phyloP scores from a whole-genome alignment of 1,140 invertebrate genomes.

The Drosophila aff. region DNA sequence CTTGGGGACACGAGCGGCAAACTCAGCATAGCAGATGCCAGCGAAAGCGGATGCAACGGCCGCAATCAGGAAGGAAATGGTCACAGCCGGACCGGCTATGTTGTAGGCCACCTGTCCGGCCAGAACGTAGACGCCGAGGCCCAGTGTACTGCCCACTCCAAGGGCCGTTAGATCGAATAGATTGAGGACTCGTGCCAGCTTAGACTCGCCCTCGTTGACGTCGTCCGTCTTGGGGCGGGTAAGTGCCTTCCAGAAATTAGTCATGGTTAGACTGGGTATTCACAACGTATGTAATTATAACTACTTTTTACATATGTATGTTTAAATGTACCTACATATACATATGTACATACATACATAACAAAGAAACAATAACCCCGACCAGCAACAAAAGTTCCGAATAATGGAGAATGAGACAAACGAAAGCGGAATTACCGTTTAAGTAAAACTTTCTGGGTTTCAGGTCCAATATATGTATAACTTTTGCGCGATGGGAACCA shows the following conservation, averaged over 20 bases:
- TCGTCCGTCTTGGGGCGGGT: constrained; percentile 86
- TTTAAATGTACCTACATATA: too few species aligned
- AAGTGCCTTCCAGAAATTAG: constrained; percentile 85
- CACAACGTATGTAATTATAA: constrained; percentile 47
- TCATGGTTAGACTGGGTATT: constrained; percentile 35
- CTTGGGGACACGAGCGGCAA: constrained; percentile 93
- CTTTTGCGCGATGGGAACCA: background rate
- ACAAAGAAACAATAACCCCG: constrained; percentile 10
- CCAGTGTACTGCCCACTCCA: constrained; percentile 95
- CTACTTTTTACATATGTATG: background rate
- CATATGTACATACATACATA: background rate
- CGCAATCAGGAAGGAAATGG: constrained; percentile 94
- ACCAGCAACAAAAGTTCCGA: constrained; percentile 7
- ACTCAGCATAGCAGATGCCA: constrained; percentile 95
- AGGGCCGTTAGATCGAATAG: constrained; percentile 92
- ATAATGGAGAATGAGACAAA: background rate
- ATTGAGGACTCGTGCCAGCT: constrained; percentile 91
- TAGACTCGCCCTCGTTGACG: constrained; percentile 86
- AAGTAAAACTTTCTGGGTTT: constrained; percentile 22
- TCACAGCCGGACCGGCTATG: constrained; percentile 94
- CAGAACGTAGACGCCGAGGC: constrained; percentile 96
- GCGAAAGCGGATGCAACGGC: constrained; percentile 95
- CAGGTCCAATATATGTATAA: constrained; percentile 15
- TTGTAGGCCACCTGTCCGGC: constrained; percentile 94
- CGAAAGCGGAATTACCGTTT: constrained; percentile 37